Evolutionary conservation across 2,888 invertebrate species (phyloP).

Genomic region (Agrochola macilenta): DNA sequence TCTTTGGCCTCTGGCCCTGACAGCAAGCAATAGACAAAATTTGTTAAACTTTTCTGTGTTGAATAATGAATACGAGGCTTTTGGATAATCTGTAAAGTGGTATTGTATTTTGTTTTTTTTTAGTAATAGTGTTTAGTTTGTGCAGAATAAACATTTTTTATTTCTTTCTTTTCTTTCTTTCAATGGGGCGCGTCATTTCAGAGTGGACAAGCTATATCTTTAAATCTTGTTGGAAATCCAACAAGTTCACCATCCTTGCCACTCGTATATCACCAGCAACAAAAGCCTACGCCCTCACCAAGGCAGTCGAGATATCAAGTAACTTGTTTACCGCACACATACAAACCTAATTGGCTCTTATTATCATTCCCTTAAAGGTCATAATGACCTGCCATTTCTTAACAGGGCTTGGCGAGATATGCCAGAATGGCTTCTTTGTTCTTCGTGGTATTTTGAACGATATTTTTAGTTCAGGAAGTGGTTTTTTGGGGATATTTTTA

Average conservation of each 20-base stretch:
- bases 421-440: conserved; percentile 54
- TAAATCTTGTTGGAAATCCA: too few species aligned
- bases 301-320: conserved; percentile 80
- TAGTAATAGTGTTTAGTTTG: too few species aligned
- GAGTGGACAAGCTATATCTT: too few species aligned
- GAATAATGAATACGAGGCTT: too few species aligned
- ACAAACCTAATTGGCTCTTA: conserved; percentile 71
- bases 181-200: too few species aligned
- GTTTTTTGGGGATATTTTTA: conserved; percentile 7
- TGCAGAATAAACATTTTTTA: too few species aligned
- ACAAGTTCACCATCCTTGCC: conserved; percentile 1
- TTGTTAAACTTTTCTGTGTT: too few species aligned
- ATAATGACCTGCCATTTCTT: conserved; percentile 64
- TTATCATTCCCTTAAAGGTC: conserved; percentile 70
- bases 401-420: conserved; percentile 57
- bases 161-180: too few species aligned
- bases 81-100: too few species aligned
- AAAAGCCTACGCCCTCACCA: conserved; percentile 87
- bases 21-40: too few species aligned
- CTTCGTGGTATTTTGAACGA: conserved; percentile 43
- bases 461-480: conserved; percentile 52
- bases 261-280: conserved; percentile 62
- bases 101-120: too few species aligned
- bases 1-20: too few species aligned
- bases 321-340: conserved; percentile 52